Evolutionary conservation across 2,113 vertebrate species (phyloP), one percentile per base, ranked within the genome.

Genomic region (Bos taurus): DNA sequence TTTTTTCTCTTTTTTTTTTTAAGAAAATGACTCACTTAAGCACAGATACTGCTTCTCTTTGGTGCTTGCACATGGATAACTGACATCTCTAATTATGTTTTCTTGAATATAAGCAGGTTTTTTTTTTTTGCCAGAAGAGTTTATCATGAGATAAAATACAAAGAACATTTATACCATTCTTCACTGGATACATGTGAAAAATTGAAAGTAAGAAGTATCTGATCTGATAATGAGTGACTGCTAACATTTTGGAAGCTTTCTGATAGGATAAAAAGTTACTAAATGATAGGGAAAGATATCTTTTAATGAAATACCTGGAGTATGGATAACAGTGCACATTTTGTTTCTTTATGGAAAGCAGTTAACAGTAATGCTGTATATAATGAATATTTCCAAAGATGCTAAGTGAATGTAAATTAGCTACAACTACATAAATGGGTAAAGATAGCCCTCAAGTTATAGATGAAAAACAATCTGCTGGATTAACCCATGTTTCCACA

Each of bases 361-460:
- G 59, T 88, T 88, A 92, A 88, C 16, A 48, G 90, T 60, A 81
- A 88, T 85, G 46, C 60, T 94, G 8, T 33, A 67, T 57, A 48
- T 71, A 92, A 93, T 93, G 87, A 91, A 93, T 83, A 77, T 87
- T 97, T 96, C 25, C 26, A 77, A 96, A 91, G 52, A 86, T 83
- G n/a, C 17, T 62, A 91, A 93, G 33, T 78, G 90, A 95, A 48
- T 67, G 50, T 67, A 56, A 71, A 71, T 86, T 89, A 88, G 57
- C 40, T 88, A 83, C 21, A 56, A 81, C 46, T 54, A 19, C 36
- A 26, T 40, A 88, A 90, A 95, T 30, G 15, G 33, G 26, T 88
- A 94, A 94, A 33, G 2, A n/a, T 30, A 57, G 4, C n/a, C 33
- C 14, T 81, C 50, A 60, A 78, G 17, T 92, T 92, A 48, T 11